Evolutionary conservation across 2,888 invertebrate species (phyloP).

Genomic region (Agriopis aurantiaria): DNA sequence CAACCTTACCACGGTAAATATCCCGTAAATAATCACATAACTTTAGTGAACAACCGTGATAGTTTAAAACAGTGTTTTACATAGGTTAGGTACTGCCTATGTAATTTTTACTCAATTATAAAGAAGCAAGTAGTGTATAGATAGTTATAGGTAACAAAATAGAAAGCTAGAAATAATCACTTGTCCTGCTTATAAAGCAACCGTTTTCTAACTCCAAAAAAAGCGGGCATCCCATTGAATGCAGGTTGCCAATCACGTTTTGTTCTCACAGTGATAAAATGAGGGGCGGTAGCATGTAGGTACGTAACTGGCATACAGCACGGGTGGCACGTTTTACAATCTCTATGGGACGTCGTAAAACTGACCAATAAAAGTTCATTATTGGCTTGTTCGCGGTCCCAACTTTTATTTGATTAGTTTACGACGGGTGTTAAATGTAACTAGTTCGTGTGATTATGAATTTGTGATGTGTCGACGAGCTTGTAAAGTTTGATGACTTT

Average conservation of each 20-base stretch:
- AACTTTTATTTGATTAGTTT: slow-evolving; percentile 85
- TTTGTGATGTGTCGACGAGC: slow-evolving; percentile 42
- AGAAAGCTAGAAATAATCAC: background rate
- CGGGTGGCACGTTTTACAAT: slow-evolving; percentile 67
- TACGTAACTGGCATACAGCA: slow-evolving; percentile 56
- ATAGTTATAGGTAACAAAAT: no score
- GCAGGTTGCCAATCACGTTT: slow-evolving; percentile 56
- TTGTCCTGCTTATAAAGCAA: background rate
- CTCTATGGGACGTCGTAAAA: slow-evolving; percentile 81
- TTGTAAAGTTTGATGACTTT: slow-evolving; percentile 38
- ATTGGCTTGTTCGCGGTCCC: slow-evolving; percentile 83
- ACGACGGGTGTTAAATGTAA: slow-evolving; percentile 75
- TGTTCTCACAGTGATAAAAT: slow-evolving; percentile 43
- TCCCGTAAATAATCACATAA: no score
- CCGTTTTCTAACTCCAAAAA: background rate
- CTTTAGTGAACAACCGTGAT: no score
- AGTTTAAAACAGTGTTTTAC: no score
- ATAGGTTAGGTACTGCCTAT: no score
- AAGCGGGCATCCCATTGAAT: slow-evolving; percentile 43
- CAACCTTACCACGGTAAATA: no score
- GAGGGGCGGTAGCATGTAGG: slow-evolving; percentile 56
- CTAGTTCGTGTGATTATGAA: slow-evolving; percentile 52
- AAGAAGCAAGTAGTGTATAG: no score
- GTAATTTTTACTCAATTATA: no score
- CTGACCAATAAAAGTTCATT: slow-evolving; percentile 87